These are phyloP conservation scores for Dipodomys spectabilis DNA, from an alignment of 2,113 vertebrate species.

Conservation along the genomic window DNA sequence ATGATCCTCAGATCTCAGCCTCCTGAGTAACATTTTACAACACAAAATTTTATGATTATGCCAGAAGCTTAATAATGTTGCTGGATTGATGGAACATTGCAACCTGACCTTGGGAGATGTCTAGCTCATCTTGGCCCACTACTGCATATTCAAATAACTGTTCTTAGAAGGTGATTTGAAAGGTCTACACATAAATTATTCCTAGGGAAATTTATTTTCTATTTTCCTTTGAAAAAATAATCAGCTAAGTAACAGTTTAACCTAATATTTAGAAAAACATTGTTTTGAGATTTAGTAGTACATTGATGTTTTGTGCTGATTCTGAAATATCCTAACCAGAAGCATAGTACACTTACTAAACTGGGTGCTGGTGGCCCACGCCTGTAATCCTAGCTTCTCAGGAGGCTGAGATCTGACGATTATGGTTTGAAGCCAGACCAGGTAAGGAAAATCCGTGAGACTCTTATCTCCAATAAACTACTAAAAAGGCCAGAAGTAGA, in stretches of 20 bases:
- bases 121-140: neutral
- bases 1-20: no score
- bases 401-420: no score
- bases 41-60: neutral
- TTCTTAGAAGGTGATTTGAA: neutral
- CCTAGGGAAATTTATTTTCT: neutral
- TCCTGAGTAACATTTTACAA: neutral
- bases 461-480: no score
- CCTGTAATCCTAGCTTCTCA: no score
- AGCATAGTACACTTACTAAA: no score
- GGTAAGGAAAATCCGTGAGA: no score
- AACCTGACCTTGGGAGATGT: fast-evolving
- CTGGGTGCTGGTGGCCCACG: no score
- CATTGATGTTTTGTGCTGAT: no score
- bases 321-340: no score
- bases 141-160: neutral
- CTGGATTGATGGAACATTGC: no score
- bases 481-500: no score
- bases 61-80: neutral
- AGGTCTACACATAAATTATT: neutral
- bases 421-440: no score
- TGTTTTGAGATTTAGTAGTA: neutral
- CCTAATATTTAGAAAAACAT: neutral
- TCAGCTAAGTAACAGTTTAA: neutral
- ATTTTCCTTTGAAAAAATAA: neutral